These are phyloP conservation scores for Synanthedon andrenaeformis DNA, from an alignment of 2,888 invertebrate species.

Conservation along the genomic window DNA sequence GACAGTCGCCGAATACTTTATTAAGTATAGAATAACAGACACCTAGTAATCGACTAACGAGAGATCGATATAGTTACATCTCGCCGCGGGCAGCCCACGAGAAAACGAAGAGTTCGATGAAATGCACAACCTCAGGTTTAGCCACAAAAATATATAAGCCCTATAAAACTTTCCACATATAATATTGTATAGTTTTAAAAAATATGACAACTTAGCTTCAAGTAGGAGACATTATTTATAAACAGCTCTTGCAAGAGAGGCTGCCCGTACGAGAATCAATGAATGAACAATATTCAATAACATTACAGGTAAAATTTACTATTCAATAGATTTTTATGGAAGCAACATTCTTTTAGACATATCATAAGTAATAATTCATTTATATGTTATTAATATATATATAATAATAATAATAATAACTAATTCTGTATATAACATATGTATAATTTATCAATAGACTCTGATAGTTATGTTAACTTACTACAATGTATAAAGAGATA, in stretches of 20 bases:
- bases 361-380: conserved; percentile 56
- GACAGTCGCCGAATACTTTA: too few species aligned
- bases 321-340: conserved; percentile 50
- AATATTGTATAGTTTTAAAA: not conserved
- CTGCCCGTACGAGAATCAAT: not conserved
- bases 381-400: conserved; percentile 45
- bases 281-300: conserved; percentile 3
- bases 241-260: not conserved
- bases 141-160: not conserved
- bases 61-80: not conserved
- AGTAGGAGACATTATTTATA: not conserved
- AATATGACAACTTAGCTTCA: not conserved
- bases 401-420: conserved; percentile 51
- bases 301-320: conserved; percentile 37
- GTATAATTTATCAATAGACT: conserved; percentile 52
- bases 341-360: conserved; percentile 58
- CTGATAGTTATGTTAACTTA: conserved; percentile 60
- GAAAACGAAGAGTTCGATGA: conserved; percentile 23
- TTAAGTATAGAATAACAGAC: conserved; percentile 1
- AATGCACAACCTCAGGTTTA: conserved; percentile 24
- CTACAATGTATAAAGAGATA: conserved; percentile 37
- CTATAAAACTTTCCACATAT: not conserved
- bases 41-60: not conserved
- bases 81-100: conserved; percentile 23
- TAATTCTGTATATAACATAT: conserved; percentile 63